Evolutionary conservation across 1,140 invertebrate species (phyloP).

Genomic region (Akabosia matsudoensis): DNA sequence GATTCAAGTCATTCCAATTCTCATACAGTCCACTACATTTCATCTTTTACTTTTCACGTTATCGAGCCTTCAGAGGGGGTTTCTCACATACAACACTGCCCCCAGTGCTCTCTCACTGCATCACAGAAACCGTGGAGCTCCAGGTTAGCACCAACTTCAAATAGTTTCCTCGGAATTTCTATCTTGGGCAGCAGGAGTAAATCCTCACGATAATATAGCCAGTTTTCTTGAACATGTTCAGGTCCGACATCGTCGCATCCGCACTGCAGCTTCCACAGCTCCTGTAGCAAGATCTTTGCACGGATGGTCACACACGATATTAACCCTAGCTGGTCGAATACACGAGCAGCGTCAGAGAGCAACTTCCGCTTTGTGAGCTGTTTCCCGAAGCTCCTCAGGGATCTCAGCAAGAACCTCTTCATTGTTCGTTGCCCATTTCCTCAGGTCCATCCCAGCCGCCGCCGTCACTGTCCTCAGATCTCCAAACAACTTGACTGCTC

Average conservation of each 20-base stretch:
- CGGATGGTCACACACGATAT: constrained; percentile 16
- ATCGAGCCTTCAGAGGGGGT: too few relatives aligned
- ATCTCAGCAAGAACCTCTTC: not conserved
- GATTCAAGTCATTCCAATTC: too few relatives aligned
- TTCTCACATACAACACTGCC: not conserved
- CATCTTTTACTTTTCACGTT: too few relatives aligned
- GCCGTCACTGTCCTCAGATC: not conserved
- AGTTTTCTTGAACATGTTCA: not conserved
- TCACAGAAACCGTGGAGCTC: not conserved
- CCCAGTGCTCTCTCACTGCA: not conserved
- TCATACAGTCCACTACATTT: too few relatives aligned
- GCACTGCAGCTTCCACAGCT: constrained; percentile 13
- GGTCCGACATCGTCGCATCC: not conserved
- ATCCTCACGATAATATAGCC: not conserved
- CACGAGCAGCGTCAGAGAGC: constrained; percentile 1
- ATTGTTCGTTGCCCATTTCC: constrained; percentile 11
- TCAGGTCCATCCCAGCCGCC: not conserved
- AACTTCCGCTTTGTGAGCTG: constrained; percentile 19
- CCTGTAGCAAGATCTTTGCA: constrained; percentile 25
- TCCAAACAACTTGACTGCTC: not conserved
- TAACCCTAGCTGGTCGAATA: constrained; percentile 30
- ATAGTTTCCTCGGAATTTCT: not conserved
- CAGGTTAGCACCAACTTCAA: not conserved
- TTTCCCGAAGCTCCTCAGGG: constrained; percentile 14
- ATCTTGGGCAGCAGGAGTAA: not conserved